Evolutionary conservation across 2,113 vertebrate genomes (phyloP).

Genomic region (Bombycilla garrulus): DNA sequence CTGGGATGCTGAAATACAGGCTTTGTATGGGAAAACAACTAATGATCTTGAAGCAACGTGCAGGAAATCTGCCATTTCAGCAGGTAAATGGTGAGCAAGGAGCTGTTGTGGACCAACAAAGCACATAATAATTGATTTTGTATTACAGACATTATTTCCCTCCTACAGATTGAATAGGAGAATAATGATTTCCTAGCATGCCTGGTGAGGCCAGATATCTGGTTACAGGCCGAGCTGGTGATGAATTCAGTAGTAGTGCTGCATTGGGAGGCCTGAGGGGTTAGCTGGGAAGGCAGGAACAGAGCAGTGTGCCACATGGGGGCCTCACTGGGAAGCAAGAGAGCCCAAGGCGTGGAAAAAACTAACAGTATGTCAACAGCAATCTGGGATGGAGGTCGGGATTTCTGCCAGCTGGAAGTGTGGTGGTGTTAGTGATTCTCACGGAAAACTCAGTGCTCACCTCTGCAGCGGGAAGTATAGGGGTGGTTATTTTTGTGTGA

Average conservation of each 20-base stretch:
- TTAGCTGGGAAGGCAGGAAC: background rate
- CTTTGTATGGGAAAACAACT: background rate
- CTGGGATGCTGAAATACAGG: background rate
- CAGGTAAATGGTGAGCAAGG: background rate
- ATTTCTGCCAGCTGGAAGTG: background rate
- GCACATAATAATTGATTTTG: background rate
- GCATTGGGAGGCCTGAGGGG: background rate
- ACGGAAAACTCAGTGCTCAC: background rate
- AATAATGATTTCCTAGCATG: background rate
- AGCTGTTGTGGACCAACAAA: background rate
- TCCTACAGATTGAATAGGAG: background rate
- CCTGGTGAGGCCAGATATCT: background rate
- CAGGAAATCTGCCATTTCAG: background rate
- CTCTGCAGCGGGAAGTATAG: background rate
- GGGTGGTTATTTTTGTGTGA: background rate
- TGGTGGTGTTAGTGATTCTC: background rate
- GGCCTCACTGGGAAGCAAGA: background rate
- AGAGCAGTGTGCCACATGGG: background rate
- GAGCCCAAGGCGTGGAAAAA: background rate
- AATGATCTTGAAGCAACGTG: background rate
- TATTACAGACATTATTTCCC: background rate
- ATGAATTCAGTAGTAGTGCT: background rate
- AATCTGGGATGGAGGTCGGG: background rate
- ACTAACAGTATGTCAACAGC: background rate
- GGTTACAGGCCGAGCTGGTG: rapidly evolving